Evolutionary conservation across 2,888 invertebrate species (phyloP).

Genomic region (Helicoverpa assulta): DNA sequence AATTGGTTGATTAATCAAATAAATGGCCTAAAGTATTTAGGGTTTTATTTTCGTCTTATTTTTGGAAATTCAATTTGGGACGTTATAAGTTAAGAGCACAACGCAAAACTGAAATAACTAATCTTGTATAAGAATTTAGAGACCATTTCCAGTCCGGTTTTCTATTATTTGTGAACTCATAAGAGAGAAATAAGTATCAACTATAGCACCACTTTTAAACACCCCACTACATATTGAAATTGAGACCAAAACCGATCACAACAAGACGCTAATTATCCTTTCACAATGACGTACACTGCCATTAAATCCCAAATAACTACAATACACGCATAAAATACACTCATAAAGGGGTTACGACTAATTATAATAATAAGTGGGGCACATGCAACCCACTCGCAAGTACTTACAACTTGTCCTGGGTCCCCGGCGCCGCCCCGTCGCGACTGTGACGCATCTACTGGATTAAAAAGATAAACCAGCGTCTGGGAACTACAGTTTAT

Average conservation of each 20-base stretch:
- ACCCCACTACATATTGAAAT: background rate
- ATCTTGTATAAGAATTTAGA: no score
- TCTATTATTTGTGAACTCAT: no score
- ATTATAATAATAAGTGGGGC: slow-evolving; percentile 57
- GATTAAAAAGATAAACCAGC: slow-evolving; percentile 61
- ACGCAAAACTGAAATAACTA: no score
- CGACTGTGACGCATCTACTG: slow-evolving; percentile 72
- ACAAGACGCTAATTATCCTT: background rate
- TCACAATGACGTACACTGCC: background rate
- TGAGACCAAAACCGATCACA: background rate
- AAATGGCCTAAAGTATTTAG: slow-evolving; percentile 7
- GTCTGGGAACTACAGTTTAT: slow-evolving; percentile 59
- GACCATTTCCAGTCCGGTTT: no score
- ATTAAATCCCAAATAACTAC: slow-evolving; percentile 30
- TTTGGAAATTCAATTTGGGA: background rate
- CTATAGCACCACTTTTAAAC: no score
- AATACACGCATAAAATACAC: slow-evolving; percentile 35
- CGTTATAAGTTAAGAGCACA: background rate
- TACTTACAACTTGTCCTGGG: slow-evolving; percentile 14
- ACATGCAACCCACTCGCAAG: slow-evolving; percentile 51
- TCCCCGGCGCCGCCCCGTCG: slow-evolving; percentile 68
- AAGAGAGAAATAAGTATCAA: no score
- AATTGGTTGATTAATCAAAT: slow-evolving; percentile 39
- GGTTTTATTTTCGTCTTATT: background rate
- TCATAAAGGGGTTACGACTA: slow-evolving; percentile 41